phyloP scores from a whole-genome alignment of 2,888 invertebrate genomes.

The Hyposoter didymator region DNA sequence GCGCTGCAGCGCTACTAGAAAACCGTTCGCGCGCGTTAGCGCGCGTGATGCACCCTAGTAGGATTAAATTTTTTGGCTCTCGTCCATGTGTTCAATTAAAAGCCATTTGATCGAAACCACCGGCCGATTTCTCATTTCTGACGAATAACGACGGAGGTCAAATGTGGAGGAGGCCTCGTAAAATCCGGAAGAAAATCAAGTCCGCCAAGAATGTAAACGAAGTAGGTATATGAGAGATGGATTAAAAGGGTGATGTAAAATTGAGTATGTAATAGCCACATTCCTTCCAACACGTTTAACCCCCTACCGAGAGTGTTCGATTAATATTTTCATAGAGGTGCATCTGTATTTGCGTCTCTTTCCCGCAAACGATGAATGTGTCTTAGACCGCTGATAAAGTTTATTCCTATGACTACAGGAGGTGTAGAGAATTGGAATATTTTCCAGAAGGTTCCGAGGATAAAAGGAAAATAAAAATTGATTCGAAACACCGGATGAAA shows the following conservation, averaged over 20 bases:
- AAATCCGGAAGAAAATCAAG: conserved; percentile 1
- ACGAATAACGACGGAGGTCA: neutral
- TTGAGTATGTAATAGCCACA: conserved; percentile 46
- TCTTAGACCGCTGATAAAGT: neutral
- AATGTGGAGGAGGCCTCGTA: neutral
- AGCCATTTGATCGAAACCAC: neutral
- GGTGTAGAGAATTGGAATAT: conserved; percentile 23
- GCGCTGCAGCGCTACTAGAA: too few species aligned
- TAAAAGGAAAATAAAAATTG: conserved; percentile 2
- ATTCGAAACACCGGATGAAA: conserved; percentile 17
- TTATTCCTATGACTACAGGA: conserved; percentile 25
- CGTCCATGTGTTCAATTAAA: too few species aligned
- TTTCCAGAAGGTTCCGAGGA: conserved; percentile 13
- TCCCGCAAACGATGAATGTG: neutral
- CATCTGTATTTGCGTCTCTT: neutral
- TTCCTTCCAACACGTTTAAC: conserved; percentile 36
- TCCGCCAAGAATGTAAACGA: conserved; percentile 40
- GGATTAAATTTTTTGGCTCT: too few species aligned
- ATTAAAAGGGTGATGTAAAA: conserved; percentile 27
- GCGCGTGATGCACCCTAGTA: too few species aligned
- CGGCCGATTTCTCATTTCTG: too few species aligned
- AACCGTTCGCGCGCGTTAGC: too few species aligned
- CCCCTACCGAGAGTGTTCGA: conserved; percentile 56
- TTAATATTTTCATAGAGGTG: conserved; percentile 26
- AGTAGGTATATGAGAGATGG: conserved; percentile 7